Evolutionary conservation across 2,888 invertebrate species (phyloP).

Genomic region (Erebia epiphron): DNA sequence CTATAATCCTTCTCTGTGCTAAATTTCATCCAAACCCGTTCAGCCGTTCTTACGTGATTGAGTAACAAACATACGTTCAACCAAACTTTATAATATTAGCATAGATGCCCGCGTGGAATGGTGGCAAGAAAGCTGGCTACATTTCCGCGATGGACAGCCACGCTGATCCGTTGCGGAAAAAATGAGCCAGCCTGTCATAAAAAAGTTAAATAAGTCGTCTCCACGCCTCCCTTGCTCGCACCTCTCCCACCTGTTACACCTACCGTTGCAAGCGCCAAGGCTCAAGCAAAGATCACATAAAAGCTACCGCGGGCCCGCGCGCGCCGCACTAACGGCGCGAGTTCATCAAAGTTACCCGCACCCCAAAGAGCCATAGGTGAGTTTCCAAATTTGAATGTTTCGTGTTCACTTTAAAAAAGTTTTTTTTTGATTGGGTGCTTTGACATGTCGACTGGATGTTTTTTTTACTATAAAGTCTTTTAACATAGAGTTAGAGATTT

Average conservation of each 20-base stretch:
- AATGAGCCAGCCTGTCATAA: too few species aligned
- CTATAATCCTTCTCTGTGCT: too few species aligned
- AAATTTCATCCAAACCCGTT: too few species aligned
- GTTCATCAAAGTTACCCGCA: background rate
- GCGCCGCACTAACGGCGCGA: constrained; percentile 32
- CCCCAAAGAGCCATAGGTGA: constrained; percentile 29
- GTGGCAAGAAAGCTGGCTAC: too few species aligned
- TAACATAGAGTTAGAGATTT: too few species aligned
- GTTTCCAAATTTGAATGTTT: constrained; percentile 19
- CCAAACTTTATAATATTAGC: too few species aligned
- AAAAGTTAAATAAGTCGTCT: constrained; percentile 24
- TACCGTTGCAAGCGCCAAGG: constrained; percentile 39
- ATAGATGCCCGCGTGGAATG: too few species aligned
- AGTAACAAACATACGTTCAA: too few species aligned
- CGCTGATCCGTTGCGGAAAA: too few species aligned
- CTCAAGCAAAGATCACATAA: constrained; percentile 35
- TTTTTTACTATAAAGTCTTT: too few species aligned
- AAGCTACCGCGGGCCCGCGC: constrained; percentile 35
- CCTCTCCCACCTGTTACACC: constrained; percentile 54
- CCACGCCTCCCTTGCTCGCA: constrained; percentile 31
- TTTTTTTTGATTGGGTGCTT: constrained; percentile 10
- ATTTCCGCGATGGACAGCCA: too few species aligned
- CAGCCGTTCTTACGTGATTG: too few species aligned
- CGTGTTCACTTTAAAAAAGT: constrained; percentile 5
- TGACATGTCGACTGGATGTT: background rate